These are phyloP conservation scores for Wasmannia auropunctata DNA, from an alignment of 1,140 invertebrate genomes.

Conservation along the genomic window DNA sequence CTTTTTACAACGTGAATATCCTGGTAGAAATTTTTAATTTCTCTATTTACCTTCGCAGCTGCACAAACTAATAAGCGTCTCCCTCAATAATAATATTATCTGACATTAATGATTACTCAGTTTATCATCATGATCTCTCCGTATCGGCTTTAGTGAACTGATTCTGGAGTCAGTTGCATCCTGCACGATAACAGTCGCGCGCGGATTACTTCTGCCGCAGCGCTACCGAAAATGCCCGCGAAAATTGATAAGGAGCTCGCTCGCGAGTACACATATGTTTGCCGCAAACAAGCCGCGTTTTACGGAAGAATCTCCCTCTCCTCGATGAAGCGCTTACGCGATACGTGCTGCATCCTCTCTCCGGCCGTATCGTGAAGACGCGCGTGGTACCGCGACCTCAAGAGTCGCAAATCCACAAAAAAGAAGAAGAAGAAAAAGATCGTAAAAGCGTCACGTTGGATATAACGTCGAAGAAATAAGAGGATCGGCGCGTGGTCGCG, in stretches of 20 bases:
- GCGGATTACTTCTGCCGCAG: background rate
- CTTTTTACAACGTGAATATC: background rate
- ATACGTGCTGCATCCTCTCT: background rate
- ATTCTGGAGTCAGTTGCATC: background rate
- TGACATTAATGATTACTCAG: slow-evolving; percentile 20
- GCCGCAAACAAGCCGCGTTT: background rate
- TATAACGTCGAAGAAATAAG: background rate
- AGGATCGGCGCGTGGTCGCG: background rate
- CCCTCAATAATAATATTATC: slow-evolving; percentile 10
- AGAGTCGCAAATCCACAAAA: background rate
- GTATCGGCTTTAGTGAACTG: background rate
- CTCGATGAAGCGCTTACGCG: background rate
- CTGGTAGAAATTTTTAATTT: too few relatives aligned
- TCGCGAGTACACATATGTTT: background rate
- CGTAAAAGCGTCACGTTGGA: background rate
- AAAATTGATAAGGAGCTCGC: background rate
- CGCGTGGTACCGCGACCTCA: background rate
- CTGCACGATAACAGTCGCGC: background rate
- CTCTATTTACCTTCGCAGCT: background rate
- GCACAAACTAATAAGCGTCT: background rate
- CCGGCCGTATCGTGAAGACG: background rate
- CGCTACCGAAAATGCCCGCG: background rate
- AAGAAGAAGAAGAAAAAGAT: background rate
- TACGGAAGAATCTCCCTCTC: background rate
- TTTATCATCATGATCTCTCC: background rate